Conservation (phyloP, 2,113 vertebrate genomes). For the Oxyruncus cristatus region DNA sequence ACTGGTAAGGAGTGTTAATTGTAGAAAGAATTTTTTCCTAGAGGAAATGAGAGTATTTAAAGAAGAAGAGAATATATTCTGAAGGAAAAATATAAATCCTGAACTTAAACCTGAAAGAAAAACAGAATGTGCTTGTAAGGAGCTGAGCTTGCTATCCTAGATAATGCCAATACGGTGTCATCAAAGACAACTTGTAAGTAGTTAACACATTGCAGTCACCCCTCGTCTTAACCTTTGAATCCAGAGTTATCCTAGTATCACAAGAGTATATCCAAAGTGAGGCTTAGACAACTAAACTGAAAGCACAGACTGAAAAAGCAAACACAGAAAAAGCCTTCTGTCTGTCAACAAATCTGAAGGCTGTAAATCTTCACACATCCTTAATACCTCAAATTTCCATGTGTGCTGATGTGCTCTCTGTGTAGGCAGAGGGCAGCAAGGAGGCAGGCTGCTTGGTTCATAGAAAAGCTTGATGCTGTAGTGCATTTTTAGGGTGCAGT, state of each 20-base stretch:
- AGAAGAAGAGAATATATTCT: background rate
- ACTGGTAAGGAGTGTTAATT: background rate
- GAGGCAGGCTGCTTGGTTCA: background rate
- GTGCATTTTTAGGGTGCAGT: background rate
- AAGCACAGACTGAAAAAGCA: background rate
- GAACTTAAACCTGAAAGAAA: background rate
- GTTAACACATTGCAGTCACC: background rate
- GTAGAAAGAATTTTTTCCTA: background rate
- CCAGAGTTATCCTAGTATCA: background rate
- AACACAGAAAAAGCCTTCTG: background rate
- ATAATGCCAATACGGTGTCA: background rate
- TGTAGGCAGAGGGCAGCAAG: background rate
- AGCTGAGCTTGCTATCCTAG: background rate
- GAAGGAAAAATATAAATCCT: background rate
- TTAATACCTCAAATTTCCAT: background rate
- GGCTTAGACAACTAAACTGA: background rate
- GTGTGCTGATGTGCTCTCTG: fast-evolving
- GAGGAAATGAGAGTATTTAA: background rate
- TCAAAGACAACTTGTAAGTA: background rate
- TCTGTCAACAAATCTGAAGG: background rate
- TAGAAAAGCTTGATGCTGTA: background rate
- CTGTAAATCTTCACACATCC: background rate
- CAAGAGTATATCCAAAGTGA: background rate
- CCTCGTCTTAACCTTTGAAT: background rate
- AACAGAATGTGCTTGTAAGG: background rate